Evolutionary conservation across 2,797 vertebrate species (phyloP).

Genomic region (Momotus momota): DNA sequence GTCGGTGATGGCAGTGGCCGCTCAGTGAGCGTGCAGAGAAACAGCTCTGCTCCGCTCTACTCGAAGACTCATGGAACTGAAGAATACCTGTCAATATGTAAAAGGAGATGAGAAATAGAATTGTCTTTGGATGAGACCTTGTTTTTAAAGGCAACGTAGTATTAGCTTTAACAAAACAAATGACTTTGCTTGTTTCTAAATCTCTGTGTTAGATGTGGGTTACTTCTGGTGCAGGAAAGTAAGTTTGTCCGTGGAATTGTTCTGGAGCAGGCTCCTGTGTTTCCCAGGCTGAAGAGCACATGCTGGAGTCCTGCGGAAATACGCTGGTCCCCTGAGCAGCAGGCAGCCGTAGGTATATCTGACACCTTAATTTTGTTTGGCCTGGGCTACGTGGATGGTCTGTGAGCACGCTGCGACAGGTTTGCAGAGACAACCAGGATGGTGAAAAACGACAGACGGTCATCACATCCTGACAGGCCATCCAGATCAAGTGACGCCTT

Average conservation of each 20-base stretch:
- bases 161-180: not conserved
- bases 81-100: not conserved
- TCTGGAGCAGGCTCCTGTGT: not conserved
- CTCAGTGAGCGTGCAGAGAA: not conserved
- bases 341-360: not conserved
- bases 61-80: not conserved
- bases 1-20: not conserved
- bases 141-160: not conserved
- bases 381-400: rapidly evolving
- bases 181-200: not conserved
- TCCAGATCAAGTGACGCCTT: not conserved
- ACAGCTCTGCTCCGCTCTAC: not conserved
- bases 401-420: not conserved
- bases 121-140: not conserved
- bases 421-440: not conserved
- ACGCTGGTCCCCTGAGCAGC: not conserved
- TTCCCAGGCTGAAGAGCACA: not conserved
- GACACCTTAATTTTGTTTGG: not conserved
- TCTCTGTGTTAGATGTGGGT: not conserved
- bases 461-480: too few species aligned
- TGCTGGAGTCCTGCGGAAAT: not conserved
- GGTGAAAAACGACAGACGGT: not conserved
- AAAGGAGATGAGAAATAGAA: not conserved
- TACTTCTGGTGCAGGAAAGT: not conserved
- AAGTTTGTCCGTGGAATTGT: not conserved